Evolutionary conservation across 2,113 vertebrate species (phyloP).

Genomic region (Hiodon alosoides): DNA sequence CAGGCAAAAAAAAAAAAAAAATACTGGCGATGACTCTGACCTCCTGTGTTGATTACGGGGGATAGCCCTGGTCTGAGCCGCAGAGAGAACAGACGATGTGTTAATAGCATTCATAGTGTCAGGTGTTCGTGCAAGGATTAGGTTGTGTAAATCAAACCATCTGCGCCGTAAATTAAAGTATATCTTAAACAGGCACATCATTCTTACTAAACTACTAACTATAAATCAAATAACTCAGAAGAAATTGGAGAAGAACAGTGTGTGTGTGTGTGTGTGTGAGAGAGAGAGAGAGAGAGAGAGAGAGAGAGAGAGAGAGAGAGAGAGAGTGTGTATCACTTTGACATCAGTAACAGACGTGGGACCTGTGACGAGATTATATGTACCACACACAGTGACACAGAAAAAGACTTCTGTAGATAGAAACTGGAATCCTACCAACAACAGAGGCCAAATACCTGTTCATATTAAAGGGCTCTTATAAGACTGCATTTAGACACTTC

Average conservation of each 20-base stretch:
- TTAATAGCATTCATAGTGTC: too few relatives aligned
- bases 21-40: too few relatives aligned
- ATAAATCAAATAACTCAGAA: not conserved
- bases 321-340: too few relatives aligned
- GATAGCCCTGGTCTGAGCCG: slow-evolving; percentile 30
- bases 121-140: too few relatives aligned
- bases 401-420: not conserved
- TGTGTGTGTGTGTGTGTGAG: too few relatives aligned
- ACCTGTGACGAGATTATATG: not conserved
- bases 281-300: too few relatives aligned
- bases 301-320: too few relatives aligned
- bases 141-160: not conserved
- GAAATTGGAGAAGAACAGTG: too few relatives aligned
- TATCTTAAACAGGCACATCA: not conserved
- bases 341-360: not conserved
- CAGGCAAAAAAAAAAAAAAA: not conserved
- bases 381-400: not conserved
- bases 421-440: not conserved
- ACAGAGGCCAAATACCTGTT: not conserved
- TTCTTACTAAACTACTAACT: not conserved
- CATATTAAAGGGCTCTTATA: not conserved
- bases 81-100: not conserved
- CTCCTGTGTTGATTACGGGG: not conserved
- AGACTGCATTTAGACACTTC: not conserved
- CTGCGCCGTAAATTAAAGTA: not conserved